Percentiles rank a stretch among this genome's conserved stretches.
Evolutionary conservation across 2,113 vertebrate genomes (phyloP).

Genomic region (Arizona elegans): DNA sequence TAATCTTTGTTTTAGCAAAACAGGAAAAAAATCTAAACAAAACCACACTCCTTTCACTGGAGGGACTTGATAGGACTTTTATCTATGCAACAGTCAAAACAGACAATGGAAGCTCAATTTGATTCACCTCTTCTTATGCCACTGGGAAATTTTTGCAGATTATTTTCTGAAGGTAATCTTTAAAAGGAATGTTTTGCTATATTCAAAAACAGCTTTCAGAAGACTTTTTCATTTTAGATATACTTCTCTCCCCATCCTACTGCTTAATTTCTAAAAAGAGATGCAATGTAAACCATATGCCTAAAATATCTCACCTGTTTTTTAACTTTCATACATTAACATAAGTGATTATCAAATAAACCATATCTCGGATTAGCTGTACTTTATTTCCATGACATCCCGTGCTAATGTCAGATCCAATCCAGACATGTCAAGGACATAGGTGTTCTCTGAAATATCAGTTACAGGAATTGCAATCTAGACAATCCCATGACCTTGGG

Average conservation of each 20-base stretch:
- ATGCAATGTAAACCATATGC: neutral
- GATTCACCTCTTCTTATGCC: slow-evolving; percentile 38
- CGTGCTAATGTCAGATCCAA: neutral
- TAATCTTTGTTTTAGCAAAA: slow-evolving; percentile 46
- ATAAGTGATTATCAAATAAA: neutral
- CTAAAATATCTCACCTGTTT: neutral
- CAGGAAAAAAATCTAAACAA: slow-evolving; percentile 50
- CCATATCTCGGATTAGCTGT: neutral
- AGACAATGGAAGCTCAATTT: slow-evolving; percentile 44
- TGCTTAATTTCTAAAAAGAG: slow-evolving; percentile 15
- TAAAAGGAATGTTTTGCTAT: slow-evolving; percentile 21
- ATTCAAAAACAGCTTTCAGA: neutral
- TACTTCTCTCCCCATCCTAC: neutral
- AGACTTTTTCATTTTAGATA: slow-evolving; percentile 10
- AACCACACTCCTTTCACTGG: slow-evolving; percentile 20
- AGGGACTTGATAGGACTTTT: slow-evolving; percentile 69
- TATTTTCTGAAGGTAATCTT: slow-evolving; percentile 11
- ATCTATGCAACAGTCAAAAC: slow-evolving; percentile 44
- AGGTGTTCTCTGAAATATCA: neutral
- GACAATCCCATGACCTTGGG: neutral
- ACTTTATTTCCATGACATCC: neutral
- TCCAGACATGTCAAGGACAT: neutral
- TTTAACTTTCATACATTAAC: neutral
- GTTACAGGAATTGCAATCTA: neutral
- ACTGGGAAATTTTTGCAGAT: slow-evolving; percentile 31